phyloP scores from a whole-genome alignment of 2,888 invertebrate genomes.

The Lithophane leautieri region DNA sequence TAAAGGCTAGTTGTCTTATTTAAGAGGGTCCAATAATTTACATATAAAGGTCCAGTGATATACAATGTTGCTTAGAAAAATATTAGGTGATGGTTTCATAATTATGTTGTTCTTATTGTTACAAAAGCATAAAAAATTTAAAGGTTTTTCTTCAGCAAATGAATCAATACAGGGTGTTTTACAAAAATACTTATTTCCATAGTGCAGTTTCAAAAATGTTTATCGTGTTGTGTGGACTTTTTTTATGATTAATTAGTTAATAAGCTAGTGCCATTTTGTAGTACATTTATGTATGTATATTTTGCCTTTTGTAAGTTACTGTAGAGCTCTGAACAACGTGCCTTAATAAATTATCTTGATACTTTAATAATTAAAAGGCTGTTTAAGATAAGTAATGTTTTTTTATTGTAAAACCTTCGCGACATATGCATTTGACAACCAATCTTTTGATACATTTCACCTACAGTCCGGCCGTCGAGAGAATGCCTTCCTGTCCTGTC shows the following conservation, averaged over 20 bases:
- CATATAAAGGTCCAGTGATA: neutral
- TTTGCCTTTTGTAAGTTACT: neutral
- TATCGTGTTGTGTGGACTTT: neutral
- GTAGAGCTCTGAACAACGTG: constrained; percentile 6
- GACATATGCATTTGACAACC: neutral
- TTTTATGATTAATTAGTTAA: neutral
- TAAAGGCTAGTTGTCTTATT: neutral
- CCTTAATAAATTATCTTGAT: constrained; percentile 25
- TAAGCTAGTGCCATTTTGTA: constrained; percentile 26
- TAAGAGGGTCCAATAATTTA: constrained; percentile 5
- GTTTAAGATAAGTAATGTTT: neutral
- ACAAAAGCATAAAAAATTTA: neutral
- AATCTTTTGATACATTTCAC: neutral
- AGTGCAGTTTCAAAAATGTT: neutral
- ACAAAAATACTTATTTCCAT: neutral
- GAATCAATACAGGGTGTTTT: neutral
- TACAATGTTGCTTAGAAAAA: constrained; percentile 2
- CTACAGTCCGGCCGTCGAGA: no score
- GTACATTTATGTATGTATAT: constrained; percentile 7
- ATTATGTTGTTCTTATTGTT: constrained; percentile 1
- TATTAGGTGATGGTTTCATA: constrained; percentile 23
- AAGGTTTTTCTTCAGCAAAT: neutral
- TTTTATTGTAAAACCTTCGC: constrained; percentile 8
- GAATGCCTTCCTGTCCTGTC: no score
- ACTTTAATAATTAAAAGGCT: constrained; percentile 24